Evolutionary conservation across 2,113 vertebrate species (phyloP).

Genomic region (Mustela lutreola): DNA sequence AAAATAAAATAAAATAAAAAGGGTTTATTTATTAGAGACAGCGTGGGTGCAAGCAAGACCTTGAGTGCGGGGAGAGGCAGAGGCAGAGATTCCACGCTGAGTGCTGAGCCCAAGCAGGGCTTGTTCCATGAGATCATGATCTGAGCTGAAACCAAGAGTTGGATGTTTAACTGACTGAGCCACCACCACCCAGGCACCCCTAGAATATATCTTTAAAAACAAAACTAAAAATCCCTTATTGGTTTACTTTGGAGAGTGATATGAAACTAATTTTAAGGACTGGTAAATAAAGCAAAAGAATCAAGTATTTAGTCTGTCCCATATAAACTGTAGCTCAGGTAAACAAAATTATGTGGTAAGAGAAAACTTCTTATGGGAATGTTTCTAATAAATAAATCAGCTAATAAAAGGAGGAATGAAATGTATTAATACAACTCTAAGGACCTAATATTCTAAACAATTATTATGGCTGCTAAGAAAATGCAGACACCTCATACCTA

Average conservation of each 20-base stretch:
- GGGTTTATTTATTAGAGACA: not conserved
- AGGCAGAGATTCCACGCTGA: not conserved
- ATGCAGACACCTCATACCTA: not conserved
- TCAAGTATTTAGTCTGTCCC: not conserved
- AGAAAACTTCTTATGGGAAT: not conserved
- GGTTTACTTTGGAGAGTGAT: not conserved
- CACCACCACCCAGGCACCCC: not conserved
- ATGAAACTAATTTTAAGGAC: conserved; percentile 33
- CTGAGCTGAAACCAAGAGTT: not conserved
- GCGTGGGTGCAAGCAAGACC: not conserved
- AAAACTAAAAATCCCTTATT: not conserved
- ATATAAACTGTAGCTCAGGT: not conserved
- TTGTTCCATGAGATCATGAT: not conserved
- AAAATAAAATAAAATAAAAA: not conserved
- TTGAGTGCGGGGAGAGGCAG: not conserved
- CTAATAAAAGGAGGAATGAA: conserved; percentile 26
- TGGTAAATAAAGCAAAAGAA: not conserved
- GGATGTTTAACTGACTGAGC: not conserved
- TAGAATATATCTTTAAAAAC: not conserved
- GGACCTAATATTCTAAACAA: conserved; percentile 3
- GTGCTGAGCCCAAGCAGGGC: not conserved
- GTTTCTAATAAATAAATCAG: not conserved
- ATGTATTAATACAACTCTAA: not conserved
- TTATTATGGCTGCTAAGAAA: not conserved
- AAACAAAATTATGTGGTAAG: not conserved